Evolutionary conservation across 2,888 invertebrate species (phyloP), one percentile per base, ranked within the genome.

Genomic region (Timema cristinae): DNA sequence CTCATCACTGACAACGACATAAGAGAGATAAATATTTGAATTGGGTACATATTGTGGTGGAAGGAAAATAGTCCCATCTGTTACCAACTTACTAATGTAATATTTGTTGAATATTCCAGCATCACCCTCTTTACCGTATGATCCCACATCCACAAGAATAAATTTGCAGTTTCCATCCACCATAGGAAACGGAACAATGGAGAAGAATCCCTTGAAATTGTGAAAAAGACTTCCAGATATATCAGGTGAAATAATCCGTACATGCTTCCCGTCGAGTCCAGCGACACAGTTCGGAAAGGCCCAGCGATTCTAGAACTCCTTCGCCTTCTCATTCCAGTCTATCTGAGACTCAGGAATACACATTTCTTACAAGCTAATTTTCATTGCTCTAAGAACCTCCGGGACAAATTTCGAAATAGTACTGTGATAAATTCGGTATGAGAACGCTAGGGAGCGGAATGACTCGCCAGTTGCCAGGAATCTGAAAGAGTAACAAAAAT

Each of bases 221-320:
- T 49, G 13, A 50, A 47, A 72, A 48, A 52, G 49, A 47, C 68
- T 68, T 16, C 69, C 72, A 13, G 50, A 50, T 6, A 13, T 66
- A n/a, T 49, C 50, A 7, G 72, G 69, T 8, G 63, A 13, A 16
- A 32, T 56, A 51, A 69, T 52, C 1, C 13, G 50, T 48, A 72
- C 52, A 48, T 72, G 72, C 47, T 69, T 72, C 9, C 72, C 69
- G 47, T 72, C 72, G 13, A 72, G 51, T 7, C 59, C 72, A 6
- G 68, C 72, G 13, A 69, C 66, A 59, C 59, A 54, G 59, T 72
- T 59, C n/a, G 32, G 72, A 51, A 68, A 72, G 63, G 63, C 61
- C 68, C 72, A 69, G 9, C 16, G 56, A 9, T 61, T 52, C 50
- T 32, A 16, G 50, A 63, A 72, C n/a, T 68, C 69, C 47, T 72